Base-by-base conservation (phyloP, 2,113 vertebrate genomes). In the Bubo blakistoni region DNA sequence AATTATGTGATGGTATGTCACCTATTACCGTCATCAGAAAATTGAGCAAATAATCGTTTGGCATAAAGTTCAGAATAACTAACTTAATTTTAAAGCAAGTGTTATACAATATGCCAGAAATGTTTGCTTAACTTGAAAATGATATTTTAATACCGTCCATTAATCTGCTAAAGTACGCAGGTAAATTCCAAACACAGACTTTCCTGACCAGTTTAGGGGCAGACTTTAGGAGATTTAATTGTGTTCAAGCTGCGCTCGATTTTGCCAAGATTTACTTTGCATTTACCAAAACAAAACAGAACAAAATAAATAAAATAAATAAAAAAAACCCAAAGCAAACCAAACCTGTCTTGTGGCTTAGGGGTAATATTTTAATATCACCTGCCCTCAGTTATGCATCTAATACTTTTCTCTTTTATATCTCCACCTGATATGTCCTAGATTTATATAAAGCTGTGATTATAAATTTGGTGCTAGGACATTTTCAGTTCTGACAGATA, bases 81-180 rank as follows among this genome's bases (percentile, higher is more conserved):
- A 95, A 95, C 34, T 89, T 86, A 90, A 96, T 96, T 95, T 93
- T 74, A 77, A 88, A 95, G 44, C 47, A 26, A 88, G 87, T 36
- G 88, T 76, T 90, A 46, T 62, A 71, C 55, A 81, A 57, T 93
- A 84, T 25, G 66, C 87, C 81, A 82, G 90, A 92, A 71, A 36
- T 74, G 72, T 74, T 96, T 87, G 72, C 90, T 97, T 82, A 80
- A 69, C 94, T 96, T n/a, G 62, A 67, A 94, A 95, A 86, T 42
- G 92, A 96, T 73, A 47, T 87, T 94, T 92, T 86, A 58, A 77
- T 84, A 10, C 65, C 42, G 22, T 8, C 86, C 62, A 62, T 76
- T 91, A 83, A 73, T 65, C 92, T 78, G 59, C 71, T 62, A 73
- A 81, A 95, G 90, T 40, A 18, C 85, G 44, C 90, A 90, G 78